Conservation (phyloP, 2,797 vertebrate genomes). For the Denticeps clupeoides region DNA sequence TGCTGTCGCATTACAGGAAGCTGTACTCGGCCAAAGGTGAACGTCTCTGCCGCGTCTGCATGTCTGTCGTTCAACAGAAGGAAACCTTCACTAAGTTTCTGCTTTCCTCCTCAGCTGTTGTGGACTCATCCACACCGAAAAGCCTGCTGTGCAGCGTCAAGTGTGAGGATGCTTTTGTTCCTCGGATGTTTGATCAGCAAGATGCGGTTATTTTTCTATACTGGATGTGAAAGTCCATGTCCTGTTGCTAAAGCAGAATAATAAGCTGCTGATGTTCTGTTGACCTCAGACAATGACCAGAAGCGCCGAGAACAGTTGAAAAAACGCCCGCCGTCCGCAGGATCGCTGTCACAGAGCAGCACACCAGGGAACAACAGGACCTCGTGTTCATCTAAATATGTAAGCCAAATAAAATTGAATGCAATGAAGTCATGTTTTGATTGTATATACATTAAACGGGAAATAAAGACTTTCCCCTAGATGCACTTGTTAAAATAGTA, state of each 20-base stretch:
- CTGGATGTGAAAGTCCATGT: background rate
- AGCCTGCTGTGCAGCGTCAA: constrained; percentile 75
- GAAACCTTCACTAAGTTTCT: background rate
- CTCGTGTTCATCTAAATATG: constrained; percentile 55
- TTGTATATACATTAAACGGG: no score
- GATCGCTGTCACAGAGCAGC: constrained; percentile 42
- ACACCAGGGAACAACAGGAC: constrained; percentile 42
- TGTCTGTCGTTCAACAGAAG: background rate
- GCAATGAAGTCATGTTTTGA: no score
- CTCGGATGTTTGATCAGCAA: background rate
- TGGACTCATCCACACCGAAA: constrained; percentile 78
- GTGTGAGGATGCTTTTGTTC: constrained; percentile 61
- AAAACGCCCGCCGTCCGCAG: constrained; percentile 55
- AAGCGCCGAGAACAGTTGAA: constrained; percentile 64
- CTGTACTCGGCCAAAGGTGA: constrained; percentile 90
- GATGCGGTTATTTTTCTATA: background rate
- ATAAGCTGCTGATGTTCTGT: constrained; percentile 8
- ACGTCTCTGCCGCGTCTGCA: constrained; percentile 1
- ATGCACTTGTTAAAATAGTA: no score
- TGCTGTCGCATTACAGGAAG: constrained; percentile 88
- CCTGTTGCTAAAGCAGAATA: background rate
- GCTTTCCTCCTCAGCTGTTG: constrained; percentile 53
- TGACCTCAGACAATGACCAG: constrained; percentile 76
- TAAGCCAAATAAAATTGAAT: constrained; percentile 44
- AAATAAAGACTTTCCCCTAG: no score